phyloP scores from a whole-genome alignment of 2,113 vertebrate species.

The Bubalus kerabau region DNA sequence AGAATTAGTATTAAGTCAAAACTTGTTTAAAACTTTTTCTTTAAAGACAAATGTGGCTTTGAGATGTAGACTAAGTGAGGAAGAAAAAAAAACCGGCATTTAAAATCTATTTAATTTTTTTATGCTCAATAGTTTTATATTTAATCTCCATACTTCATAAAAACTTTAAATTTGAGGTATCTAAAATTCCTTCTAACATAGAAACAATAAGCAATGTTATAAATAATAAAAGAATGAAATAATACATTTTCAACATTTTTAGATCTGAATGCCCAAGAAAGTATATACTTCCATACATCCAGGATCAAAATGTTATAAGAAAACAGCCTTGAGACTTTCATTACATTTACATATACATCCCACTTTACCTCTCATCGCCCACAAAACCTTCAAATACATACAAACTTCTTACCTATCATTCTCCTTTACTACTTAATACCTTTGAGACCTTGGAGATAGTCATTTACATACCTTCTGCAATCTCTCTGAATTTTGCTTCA shows the following conservation, averaged over 20 bases:
- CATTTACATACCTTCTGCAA: constrained; percentile 90
- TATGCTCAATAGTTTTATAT: not conserved
- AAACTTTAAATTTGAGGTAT: not conserved
- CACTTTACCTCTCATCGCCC: fast-evolving
- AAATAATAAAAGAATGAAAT: not conserved
- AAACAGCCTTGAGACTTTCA: not conserved
- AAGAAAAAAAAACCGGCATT: not conserved
- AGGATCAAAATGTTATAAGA: not conserved
- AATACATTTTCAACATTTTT: constrained; percentile 20
- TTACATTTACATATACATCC: not conserved
- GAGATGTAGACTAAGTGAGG: not conserved
- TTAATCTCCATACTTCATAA: not conserved
- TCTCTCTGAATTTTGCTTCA: constrained; percentile 94
- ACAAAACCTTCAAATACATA: not conserved
- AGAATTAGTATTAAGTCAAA: constrained; percentile 6
- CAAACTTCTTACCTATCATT: not conserved
- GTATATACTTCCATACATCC: not conserved
- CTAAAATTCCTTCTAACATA: not conserved
- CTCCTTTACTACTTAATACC: not conserved
- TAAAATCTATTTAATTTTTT: not conserved
- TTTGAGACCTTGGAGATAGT: not conserved
- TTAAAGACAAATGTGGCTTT: constrained; percentile 5
- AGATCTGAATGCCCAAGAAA: not conserved
- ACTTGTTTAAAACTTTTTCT: not conserved
- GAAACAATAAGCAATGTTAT: not conserved